Percentiles rank a stretch among this genome's conserved stretches.
phyloP scores from a whole-genome alignment of 2,797 vertebrate genomes.

The Peromyscus eremicus region DNA sequence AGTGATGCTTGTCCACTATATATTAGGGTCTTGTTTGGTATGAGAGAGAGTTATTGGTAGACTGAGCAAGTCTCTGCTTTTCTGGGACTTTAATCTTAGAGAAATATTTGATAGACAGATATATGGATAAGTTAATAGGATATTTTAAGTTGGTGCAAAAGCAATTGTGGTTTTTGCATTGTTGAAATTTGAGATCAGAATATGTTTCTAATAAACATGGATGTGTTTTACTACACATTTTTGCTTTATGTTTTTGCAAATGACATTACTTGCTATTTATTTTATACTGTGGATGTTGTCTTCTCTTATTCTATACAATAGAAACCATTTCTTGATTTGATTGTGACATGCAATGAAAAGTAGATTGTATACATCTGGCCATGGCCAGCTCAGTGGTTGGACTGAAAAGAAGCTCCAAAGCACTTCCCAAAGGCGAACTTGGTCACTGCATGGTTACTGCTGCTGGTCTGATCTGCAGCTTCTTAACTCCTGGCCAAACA shows the following conservation, averaged over 20 bases:
- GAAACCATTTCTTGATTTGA: not conserved
- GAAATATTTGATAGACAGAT: conserved; percentile 27
- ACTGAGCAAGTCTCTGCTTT: not conserved
- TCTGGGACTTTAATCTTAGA: conserved; percentile 9
- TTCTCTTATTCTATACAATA: not conserved
- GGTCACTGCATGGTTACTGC: not conserved
- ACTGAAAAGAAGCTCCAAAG: not conserved
- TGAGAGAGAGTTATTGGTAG: not conserved
- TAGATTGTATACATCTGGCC: not conserved
- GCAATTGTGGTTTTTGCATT: not conserved
- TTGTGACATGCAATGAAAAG: not conserved
- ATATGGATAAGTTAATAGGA: not conserved
- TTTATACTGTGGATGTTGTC: not conserved
- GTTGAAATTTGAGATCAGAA: not conserved
- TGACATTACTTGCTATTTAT: not conserved
- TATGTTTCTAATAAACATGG: not conserved
- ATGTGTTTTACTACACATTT: not conserved
- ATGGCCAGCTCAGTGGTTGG: not conserved
- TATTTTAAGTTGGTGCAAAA: conserved; percentile 10
- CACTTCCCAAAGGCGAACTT: not conserved
- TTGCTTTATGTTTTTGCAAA: not conserved
- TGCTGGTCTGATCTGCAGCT: not conserved
- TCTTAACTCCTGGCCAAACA: not conserved
- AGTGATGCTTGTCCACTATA: not conserved
- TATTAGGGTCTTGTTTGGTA: not conserved